These are phyloP conservation scores for Aphidius gifuensis DNA, from an alignment of 1,140 invertebrate species.

Conservation along the genomic window DNA sequence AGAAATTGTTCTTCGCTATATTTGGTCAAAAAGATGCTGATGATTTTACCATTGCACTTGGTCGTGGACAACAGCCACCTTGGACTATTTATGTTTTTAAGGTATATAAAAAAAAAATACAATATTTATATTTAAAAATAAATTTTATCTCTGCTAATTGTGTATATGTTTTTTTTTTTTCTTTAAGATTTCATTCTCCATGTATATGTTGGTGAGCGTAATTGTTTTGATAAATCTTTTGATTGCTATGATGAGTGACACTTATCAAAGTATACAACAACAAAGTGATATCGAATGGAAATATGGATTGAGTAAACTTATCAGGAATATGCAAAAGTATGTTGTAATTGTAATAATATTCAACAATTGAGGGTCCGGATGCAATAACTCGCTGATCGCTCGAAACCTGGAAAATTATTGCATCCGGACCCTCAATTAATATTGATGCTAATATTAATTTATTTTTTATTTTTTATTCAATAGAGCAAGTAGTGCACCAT, in stretches of 20 bases:
- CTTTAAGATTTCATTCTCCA: constrained; percentile 47
- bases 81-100: constrained; percentile 81
- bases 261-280: constrained; percentile 97
- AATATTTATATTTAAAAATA: constrained; percentile 1
- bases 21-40: constrained; percentile 94
- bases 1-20: constrained; percentile 97
- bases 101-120: constrained; percentile 60
- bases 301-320: constrained; percentile 97
- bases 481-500: constrained; percentile 90
- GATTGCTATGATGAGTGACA: constrained; percentile 99
- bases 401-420: too few relatives aligned
- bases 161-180: constrained; percentile 6
- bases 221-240: constrained; percentile 98
- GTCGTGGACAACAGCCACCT: constrained; percentile 58
- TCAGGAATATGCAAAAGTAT: constrained; percentile 89
- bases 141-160: neutral
- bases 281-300: constrained; percentile 99
- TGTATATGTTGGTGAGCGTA: constrained; percentile 96
- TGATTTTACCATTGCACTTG: constrained; percentile 60
- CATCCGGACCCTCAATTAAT: too few relatives aligned
- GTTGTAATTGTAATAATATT: constrained; percentile 17
- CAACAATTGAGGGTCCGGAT: too few relatives aligned
- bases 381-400: too few relatives aligned
- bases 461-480: constrained; percentile 12
- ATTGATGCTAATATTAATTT: neutral